Conservation (phyloP, 2,113 vertebrate species). For the Hassar affinis region DNA sequence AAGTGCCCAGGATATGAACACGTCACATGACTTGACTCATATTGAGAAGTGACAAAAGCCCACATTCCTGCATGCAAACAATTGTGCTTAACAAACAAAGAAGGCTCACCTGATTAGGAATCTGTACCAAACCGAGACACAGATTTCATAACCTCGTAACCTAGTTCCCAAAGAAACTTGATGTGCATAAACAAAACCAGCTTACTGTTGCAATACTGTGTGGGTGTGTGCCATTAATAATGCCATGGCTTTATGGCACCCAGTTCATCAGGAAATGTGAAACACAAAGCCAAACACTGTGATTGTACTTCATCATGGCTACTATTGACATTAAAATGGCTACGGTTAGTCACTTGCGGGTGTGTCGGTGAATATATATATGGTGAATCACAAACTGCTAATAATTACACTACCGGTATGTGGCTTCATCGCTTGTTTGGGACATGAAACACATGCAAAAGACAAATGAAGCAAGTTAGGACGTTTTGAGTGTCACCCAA, state of each 20-base stretch:
- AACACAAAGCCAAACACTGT: neutral
- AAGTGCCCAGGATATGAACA: neutral
- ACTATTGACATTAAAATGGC: conserved; percentile 6
- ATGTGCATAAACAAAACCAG: neutral
- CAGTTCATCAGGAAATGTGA: conserved; percentile 5
- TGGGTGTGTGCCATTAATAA: neutral
- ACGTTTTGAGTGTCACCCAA: conserved; percentile 16
- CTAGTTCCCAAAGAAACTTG: neutral
- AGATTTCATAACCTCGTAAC: neutral
- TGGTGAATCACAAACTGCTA: conserved; percentile 21
- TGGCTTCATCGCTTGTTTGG: neutral
- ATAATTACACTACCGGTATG: neutral
- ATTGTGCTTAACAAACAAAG: no score
- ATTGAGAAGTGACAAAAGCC: neutral
- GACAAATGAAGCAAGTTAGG: neutral
- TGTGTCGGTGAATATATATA: conserved; percentile 1
- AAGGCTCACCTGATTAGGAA: neutral
- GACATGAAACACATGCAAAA: neutral
- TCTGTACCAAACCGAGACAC: neutral
- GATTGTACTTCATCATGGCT: conserved; percentile 7
- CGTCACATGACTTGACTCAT: neutral
- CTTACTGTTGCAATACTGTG: neutral
- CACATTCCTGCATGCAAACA: neutral
- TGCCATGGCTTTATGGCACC: neutral
- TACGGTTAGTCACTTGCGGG: conserved; percentile 28